Conservation (phyloP, 1,140 invertebrate genomes). For the Hyles euphorbiae region DNA sequence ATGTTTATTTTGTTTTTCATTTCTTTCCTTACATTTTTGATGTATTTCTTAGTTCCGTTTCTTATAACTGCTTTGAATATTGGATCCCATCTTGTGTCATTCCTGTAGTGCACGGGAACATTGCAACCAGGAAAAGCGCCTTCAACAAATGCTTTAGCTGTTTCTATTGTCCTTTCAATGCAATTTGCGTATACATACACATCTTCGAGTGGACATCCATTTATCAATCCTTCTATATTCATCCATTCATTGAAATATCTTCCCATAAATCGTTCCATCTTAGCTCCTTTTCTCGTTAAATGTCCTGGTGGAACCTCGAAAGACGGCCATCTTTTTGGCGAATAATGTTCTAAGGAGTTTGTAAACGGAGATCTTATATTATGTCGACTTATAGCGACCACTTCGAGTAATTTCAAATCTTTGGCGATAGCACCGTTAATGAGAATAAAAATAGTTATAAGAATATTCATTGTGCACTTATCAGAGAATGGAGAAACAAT, state of each 20-base stretch:
- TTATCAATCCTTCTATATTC: slow-evolving; percentile 28
- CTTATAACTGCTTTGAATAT: slow-evolving; percentile 45
- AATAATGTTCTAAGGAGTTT: background rate
- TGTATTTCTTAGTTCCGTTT: slow-evolving; percentile 33
- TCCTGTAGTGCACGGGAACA: slow-evolving; percentile 31
- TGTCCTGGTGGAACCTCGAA: slow-evolving; percentile 1
- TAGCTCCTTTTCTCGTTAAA: slow-evolving; percentile 11
- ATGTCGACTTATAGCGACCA: too few species aligned
- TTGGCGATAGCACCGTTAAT: too few species aligned
- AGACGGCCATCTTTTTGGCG: slow-evolving; percentile 9
- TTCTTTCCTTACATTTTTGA: slow-evolving; percentile 27
- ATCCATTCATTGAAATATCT: slow-evolving; percentile 14
- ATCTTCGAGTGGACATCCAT: slow-evolving; percentile 35
- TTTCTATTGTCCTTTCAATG: slow-evolving; percentile 40
- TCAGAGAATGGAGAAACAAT: background rate
- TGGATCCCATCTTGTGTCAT: slow-evolving; percentile 40
- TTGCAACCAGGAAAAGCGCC: slow-evolving; percentile 46
- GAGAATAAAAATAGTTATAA: too few species aligned
- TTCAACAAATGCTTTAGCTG: slow-evolving; percentile 45
- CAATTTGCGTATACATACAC: slow-evolving; percentile 52
- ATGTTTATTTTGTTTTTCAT: slow-evolving; percentile 36
- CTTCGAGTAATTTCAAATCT: too few species aligned
- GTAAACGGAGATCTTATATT: slow-evolving; percentile 28
- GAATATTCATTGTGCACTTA: background rate
- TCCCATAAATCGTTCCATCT: slow-evolving; percentile 8